phyloP scores from a whole-genome alignment of 1,140 invertebrate species.

The Drosophila equinoxialis region DNA sequence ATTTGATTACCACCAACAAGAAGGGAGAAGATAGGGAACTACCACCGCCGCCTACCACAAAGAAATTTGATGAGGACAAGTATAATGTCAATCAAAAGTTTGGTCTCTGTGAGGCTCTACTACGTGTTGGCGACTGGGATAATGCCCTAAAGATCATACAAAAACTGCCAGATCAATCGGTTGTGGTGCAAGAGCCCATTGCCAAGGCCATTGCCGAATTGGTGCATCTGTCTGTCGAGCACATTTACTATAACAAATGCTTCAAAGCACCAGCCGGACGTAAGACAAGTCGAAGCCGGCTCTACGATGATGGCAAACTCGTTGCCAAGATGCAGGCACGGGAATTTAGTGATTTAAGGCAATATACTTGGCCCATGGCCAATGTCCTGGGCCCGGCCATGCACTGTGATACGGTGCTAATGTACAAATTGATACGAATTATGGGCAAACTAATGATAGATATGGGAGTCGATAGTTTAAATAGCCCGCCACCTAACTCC shows the following conservation, averaged over 20 bases:
- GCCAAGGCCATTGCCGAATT: conserved; percentile 91
- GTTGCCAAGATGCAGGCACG: conserved; percentile 80
- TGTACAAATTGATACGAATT: conserved; percentile 92
- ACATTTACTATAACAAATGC: conserved; percentile 91
- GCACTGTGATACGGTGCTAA: conserved; percentile 92
- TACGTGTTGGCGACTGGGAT: conserved; percentile 95
- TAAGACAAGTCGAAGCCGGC: conserved; percentile 50
- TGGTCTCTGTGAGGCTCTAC: conserved; percentile 93
- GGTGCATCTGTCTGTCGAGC: conserved; percentile 93
- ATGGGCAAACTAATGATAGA: conserved; percentile 77
- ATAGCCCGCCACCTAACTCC: conserved; percentile 60
- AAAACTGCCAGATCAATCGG: conserved; percentile 91
- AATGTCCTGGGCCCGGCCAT: conserved; percentile 93
- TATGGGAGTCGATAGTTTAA: conserved; percentile 74
- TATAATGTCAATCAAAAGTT: conserved; percentile 96
- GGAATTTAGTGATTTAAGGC: conserved; percentile 89
- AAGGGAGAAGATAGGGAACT: conserved; percentile 89
- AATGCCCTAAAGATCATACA: conserved; percentile 91
- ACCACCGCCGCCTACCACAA: conserved; percentile 86
- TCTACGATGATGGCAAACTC: conserved; percentile 65
- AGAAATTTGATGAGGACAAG: conserved; percentile 87
- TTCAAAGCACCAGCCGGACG: conserved; percentile 64
- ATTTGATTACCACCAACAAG: conserved; percentile 92
- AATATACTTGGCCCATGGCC: conserved; percentile 94
- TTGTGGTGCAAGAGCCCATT: conserved; percentile 91